Evolutionary conservation across 2,113 vertebrate genomes (phyloP), one percentile per base, ranked within the genome.

Genomic region (Dipodomys ordii): DNA sequence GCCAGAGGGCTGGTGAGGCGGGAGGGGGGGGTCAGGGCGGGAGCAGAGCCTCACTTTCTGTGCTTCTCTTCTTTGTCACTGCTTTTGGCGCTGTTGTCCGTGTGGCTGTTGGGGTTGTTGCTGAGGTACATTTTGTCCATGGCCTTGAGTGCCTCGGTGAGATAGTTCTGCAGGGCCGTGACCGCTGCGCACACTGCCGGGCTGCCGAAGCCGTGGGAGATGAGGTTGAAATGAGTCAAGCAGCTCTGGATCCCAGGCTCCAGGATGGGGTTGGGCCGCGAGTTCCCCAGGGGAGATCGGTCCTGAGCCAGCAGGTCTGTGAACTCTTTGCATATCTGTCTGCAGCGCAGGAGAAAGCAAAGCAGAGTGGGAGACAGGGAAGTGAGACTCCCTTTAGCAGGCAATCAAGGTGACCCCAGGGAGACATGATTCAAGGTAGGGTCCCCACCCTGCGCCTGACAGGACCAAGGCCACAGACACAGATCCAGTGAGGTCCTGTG

Each of bases 61-160:
- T 99, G 99, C 94, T 99, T 99, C 98, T 99, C 99, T 97, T 99
- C 99, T 99, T 99, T 99, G 98, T 99, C 99, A 83, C 99, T 98
- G 97, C 99, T 99, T 99, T 99, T 99, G 98, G 99, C 98, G 98
- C 98, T 99, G 98, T 98, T 99, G 97, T 99, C 99, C 98, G 99
- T 99, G 98, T 99, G 99, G 98, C 99, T 99, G 99, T 99, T 99
- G 97, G 99, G 99, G 97, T 97, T 97, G 98, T 99, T 99, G 99
- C 99, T 99, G 98, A 99, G 99, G 99, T 99, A 99, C 99, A 99
- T 99, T 99, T 99, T 99, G 99, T 99, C 99, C 99, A 99, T 99
- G 98, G 99, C 99, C 98, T 99, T 99, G 98, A 99, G 99, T 30
- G 99, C 99, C 99, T 99, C 99, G 94, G 99, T 99, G 98, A 99